Base-by-base conservation (phyloP, 2,797 vertebrate species). In the Zalophus californianus region DNA sequence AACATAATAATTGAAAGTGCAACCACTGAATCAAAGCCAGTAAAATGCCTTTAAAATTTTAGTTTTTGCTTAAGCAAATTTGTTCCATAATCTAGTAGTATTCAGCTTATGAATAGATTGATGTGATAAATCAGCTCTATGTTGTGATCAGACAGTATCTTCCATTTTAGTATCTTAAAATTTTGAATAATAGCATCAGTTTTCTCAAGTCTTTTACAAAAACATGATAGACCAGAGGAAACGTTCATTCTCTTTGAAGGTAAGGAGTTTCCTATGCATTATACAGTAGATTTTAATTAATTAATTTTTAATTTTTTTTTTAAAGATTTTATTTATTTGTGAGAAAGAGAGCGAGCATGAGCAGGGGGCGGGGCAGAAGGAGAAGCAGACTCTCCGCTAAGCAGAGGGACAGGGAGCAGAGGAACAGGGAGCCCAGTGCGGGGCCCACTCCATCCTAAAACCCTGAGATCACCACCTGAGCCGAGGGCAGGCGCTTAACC, bases 141-240 rank as follows among this genome's bases (percentile, higher is more conserved):
- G 50, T 89, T 73, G 80, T 12, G 52, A 41, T 82, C 58, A 68
- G 58, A 85, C 84, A 79, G 3, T 85, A 15, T 83, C 41, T 96
- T 86, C n/a, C 25, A 60, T 56, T 85, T 94, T 77, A 96, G 27
- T 90, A 52, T 77, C 91, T 94, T 66, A n/a, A 89, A 72, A 54
- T 92, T 84, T 88, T 94, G 13, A 88, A 21, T 75, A 66, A 87
- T 96, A 60, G 4, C 0, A 0, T 96, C 21, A 27, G 11, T 95
- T 82, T 95, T 27, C 56, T 50, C 56, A 41, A 58, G 41, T 68
- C 18, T 94, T 7, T 93, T 90, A 52, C 0, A 44, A 90, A 83
- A 92, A 48, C 8, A 29, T 52, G 21, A 11, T 78, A 73, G 62
- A 44, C 56, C 20, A 72, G 25, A 88, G 38, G 56, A 25, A 75